A percentile compares a stretch with the other conserved stretches of the same genome.
Conservation (phyloP, 2,797 vertebrate species). For the Triplophysa bombifrons region DNA sequence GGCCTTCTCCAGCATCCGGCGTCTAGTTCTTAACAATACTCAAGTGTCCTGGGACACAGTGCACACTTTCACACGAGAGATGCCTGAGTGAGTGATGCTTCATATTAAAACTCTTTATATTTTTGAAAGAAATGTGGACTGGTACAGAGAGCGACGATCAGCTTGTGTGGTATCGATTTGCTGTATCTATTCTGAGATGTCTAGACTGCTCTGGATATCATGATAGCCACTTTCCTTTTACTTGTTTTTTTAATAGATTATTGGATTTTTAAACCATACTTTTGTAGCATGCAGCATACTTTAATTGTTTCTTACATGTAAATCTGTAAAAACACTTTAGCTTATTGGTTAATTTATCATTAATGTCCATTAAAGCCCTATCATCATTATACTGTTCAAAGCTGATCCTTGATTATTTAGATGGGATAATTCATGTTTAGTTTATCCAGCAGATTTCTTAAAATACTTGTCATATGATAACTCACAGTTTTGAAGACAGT, state of each 20-base stretch:
- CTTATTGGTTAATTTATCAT: too few species aligned
- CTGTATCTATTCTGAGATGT: not conserved
- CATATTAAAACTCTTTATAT: not conserved
- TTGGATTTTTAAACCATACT: not conserved
- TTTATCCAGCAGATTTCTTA: too few species aligned
- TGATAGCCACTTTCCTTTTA: not conserved
- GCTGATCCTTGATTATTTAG: not conserved
- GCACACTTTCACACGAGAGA: slow-evolving; percentile 86
- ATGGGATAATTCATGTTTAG: not conserved
- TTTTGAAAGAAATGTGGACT: not conserved
- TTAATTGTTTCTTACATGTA: not conserved
- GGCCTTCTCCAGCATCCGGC: slow-evolving; percentile 88
- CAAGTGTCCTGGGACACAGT: slow-evolving; percentile 95
- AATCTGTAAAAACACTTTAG: too few species aligned
- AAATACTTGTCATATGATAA: too few species aligned
- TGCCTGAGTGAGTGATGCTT: slow-evolving; percentile 85
- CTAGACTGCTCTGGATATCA: not conserved
- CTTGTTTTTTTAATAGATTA: not conserved
- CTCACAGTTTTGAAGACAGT: too few species aligned
- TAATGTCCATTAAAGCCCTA: too few species aligned
- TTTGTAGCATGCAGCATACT: not conserved
- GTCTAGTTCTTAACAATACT: slow-evolving; percentile 98
- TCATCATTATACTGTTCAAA: not conserved
- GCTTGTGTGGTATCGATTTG: not conserved
- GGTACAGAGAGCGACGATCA: not conserved